Percentiles rank a stretch among this genome's conserved stretches.
phyloP scores from a whole-genome alignment of 2,113 vertebrate genomes.

The Notothenia rossii region DNA sequence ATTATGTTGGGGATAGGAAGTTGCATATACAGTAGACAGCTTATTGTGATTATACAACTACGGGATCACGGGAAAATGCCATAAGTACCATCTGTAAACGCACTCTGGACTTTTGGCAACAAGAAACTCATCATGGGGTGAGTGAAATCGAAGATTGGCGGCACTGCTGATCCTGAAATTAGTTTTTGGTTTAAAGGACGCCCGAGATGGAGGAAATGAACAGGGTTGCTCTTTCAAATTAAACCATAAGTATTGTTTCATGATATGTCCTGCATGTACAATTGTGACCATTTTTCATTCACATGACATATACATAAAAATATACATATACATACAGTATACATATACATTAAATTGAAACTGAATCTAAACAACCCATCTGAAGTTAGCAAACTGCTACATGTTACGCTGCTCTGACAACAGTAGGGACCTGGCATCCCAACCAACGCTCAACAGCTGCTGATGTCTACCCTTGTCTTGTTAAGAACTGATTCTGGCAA shows the following conservation, averaged over 20 bases:
- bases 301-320: too few relatives aligned
- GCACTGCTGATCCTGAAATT: constrained; percentile 44
- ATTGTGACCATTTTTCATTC: too few relatives aligned
- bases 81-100: constrained; percentile 57
- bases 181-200: constrained; percentile 38
- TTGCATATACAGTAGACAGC: constrained; percentile 41
- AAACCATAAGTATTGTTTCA: background rate
- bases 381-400: background rate
- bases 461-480: constrained; percentile 27
- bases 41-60: constrained; percentile 38
- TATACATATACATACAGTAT: background rate
- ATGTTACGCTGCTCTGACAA: background rate
- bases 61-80: constrained; percentile 25
- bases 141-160: constrained; percentile 52
- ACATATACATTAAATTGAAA: constrained; percentile 6
- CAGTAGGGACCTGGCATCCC: constrained; percentile 21
- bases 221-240: constrained; percentile 18
- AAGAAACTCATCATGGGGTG: constrained; percentile 23
- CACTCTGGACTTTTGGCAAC: constrained; percentile 54
- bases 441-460: constrained; percentile 23
- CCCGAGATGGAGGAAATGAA: constrained; percentile 7
- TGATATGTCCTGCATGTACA: background rate
- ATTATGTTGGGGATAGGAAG: constrained; percentile 31
- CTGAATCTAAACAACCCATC: background rate
- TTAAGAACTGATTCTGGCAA: constrained; percentile 39